Evolutionary conservation across 2,888 invertebrate genomes (phyloP).

Genomic region (Agelastica alni): DNA sequence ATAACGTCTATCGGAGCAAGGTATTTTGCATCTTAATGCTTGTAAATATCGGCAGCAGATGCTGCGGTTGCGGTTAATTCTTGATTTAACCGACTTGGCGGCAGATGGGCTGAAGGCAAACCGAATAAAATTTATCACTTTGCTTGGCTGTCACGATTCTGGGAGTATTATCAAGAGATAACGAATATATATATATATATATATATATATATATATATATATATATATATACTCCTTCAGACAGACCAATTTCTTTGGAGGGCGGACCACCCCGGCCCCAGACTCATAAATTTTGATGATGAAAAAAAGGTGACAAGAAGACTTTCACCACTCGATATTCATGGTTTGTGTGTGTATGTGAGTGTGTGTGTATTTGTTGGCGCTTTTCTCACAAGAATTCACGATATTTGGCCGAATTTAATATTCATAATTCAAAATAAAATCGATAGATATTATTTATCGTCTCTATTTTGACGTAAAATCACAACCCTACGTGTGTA

Average conservation of each 20-base stretch:
- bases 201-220: no score
- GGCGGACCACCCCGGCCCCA: background rate
- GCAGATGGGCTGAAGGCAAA: conserved; percentile 7
- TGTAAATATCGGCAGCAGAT: no score
- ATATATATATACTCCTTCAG: no score
- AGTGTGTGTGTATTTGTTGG: background rate
- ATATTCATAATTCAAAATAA: no score
- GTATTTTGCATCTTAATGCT: no score
- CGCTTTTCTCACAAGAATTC: no score
- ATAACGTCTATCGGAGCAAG: no score
- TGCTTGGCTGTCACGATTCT: conserved; percentile 12
- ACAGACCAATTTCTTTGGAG: conserved; percentile 7
- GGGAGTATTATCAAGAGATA: conserved; percentile 15
- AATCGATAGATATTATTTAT: no score
- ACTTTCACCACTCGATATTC: background rate
- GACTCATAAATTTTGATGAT: conserved; percentile 5
- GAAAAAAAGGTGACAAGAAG: background rate
- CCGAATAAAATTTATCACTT: conserved; percentile 17
- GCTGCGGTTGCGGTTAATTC: conserved; percentile 11
- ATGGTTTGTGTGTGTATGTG: background rate
- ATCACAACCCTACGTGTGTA: no score
- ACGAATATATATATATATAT: conserved; percentile 10
- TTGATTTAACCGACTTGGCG: conserved; percentile 8
- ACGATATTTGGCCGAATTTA: no score
- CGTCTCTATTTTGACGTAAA: no score